phyloP scores from a whole-genome alignment of 2,797 vertebrate genomes.

The Danio albolineatus region DNA sequence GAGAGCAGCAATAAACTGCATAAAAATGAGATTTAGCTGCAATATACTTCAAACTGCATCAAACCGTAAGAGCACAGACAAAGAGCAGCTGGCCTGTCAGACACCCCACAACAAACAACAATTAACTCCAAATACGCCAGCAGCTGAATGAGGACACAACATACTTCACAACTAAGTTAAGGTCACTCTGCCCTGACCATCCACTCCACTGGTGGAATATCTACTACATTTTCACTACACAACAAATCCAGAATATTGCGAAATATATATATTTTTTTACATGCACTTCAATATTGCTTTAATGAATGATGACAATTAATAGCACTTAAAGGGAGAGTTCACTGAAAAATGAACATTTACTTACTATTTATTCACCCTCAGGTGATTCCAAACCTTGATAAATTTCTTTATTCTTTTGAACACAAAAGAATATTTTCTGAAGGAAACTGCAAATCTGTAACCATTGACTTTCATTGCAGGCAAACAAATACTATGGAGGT shows the following conservation, averaged over 20 bases:
- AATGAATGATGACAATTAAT: neutral
- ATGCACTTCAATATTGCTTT: neutral
- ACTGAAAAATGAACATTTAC: too few relatives aligned
- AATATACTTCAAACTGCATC: slow-evolving; percentile 69
- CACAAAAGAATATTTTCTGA: too few relatives aligned
- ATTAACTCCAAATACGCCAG: slow-evolving; percentile 55
- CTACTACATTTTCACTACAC: too few relatives aligned
- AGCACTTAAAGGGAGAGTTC: neutral
- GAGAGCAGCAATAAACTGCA: slow-evolving; percentile 63
- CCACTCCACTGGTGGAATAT: too few relatives aligned
- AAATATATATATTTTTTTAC: too few relatives aligned
- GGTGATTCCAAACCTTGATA: too few relatives aligned
- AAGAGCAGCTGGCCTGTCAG: slow-evolving; percentile 68
- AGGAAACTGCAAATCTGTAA: too few relatives aligned
- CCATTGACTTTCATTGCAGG: too few relatives aligned
- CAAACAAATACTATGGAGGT: too few relatives aligned
- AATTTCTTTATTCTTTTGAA: too few relatives aligned
- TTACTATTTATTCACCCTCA: too few relatives aligned
- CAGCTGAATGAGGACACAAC: slow-evolving; percentile 20
- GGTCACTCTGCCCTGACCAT: slow-evolving; percentile 1
- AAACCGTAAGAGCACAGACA: slow-evolving; percentile 61
- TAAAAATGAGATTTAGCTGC: slow-evolving; percentile 60
- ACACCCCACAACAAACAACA: slow-evolving; percentile 44
- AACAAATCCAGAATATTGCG: too few relatives aligned
- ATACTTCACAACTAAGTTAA: slow-evolving; percentile 39